phyloP scores from a whole-genome alignment of 2,113 vertebrate species.

The Brachirus orientalis region DNA sequence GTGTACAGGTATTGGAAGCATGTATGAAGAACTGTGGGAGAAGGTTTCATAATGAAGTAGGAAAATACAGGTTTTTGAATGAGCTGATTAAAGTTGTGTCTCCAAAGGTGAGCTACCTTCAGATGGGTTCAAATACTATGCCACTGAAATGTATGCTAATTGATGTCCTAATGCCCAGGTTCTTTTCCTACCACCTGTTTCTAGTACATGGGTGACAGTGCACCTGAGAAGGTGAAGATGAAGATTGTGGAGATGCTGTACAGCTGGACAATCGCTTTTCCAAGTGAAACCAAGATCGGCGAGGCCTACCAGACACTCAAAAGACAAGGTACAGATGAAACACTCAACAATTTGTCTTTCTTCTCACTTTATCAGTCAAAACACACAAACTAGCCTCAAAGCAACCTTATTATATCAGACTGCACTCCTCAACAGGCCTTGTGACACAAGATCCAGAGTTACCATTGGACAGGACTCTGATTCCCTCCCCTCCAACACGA shows the following conservation, averaged over 20 bases:
- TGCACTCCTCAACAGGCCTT: constrained; percentile 82
- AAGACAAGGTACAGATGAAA: constrained; percentile 85
- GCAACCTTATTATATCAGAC: not conserved
- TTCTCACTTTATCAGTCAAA: not conserved
- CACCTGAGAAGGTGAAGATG: constrained; percentile 93
- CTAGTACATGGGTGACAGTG: constrained; percentile 92
- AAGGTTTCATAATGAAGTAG: constrained; percentile 95
- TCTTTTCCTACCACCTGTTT: constrained; percentile 19
- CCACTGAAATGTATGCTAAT: not conserved
- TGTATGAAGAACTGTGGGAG: constrained; percentile 98
- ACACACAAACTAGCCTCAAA: not conserved
- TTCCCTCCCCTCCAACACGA: constrained; percentile 91
- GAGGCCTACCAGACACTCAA: constrained; percentile 96
- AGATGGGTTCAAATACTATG: not conserved
- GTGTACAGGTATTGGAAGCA: constrained; percentile 91
- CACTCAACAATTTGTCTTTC: not conserved
- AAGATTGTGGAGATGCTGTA: constrained; percentile 95
- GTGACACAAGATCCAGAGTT: constrained; percentile 88
- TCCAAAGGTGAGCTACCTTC: constrained; percentile 87
- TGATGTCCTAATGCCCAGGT: not conserved
- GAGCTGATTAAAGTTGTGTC: constrained; percentile 98
- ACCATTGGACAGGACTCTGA: constrained; percentile 90
- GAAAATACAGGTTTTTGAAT: constrained; percentile 96
- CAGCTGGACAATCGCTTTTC: constrained; percentile 94
- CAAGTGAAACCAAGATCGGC: constrained; percentile 91